Evolutionary conservation across 2,113 vertebrate species (phyloP), one percentile per base, ranked within the genome.

Genomic region (Toxotes chatareus): DNA sequence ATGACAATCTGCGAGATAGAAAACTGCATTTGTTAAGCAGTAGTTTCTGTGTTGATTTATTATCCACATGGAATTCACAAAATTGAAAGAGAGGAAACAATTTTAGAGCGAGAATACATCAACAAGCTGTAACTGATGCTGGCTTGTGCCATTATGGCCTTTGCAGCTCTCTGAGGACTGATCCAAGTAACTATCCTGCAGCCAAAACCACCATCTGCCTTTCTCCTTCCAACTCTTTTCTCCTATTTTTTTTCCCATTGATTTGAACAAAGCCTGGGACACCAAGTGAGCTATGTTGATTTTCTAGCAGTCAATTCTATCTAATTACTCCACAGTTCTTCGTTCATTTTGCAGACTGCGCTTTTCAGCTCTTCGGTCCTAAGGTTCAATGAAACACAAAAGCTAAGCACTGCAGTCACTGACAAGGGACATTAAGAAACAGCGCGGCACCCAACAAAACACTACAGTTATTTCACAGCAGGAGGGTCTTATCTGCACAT

Each of bases 181-280:
- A 88, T 88, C 61, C 59, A 78, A 84, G 75, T 19, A 32, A 63
- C 0, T 46, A 31, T 62, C 63, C 51, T 21, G 42, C 13, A 51
- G 62, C 63, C 79, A 86, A 78, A 85, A 47, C 11, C 42, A 40
- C 47, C 69, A 76, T 59, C 72, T 74, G 85, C 63, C 27, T 63
- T 66, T 66, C 31, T 7, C 34, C 62, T n/a, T 75, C 14, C 27
- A 36, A 80, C 40, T 74, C 60, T n/a, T 21, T 34, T 40, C 40
- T 63, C 21, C 21, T 19, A 61, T 63, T 76, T 76, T 68, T 46
- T 75, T 27, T 27, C 27, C 27, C 67, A 89, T 86, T 82, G 81
- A 90, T 88, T 78, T 78, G 11, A 70, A 66, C 51, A 68, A 82
- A 85, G 83, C 56, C 19, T 14, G 1, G 7, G 56, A 75, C 69